Conservation (phyloP, 2,797 vertebrate genomes). For the Petrocephalus schoutedeni region DNA sequence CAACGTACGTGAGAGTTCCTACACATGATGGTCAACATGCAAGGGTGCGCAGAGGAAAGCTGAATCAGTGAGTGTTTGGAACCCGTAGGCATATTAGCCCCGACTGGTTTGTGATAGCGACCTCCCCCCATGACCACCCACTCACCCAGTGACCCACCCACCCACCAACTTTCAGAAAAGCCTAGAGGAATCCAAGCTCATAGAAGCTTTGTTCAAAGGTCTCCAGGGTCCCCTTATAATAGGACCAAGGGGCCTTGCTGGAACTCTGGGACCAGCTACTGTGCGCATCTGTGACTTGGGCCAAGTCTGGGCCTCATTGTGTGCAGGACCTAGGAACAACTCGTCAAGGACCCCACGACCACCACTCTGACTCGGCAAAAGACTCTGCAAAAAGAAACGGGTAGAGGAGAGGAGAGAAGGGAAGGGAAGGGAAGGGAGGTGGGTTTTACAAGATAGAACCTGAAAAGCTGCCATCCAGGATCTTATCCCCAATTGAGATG, state of each 20-base stretch:
- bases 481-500: neutral
- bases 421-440: conserved; percentile 1
- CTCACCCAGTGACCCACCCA: neutral
- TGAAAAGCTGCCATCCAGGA: conserved; percentile 3
- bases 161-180: conserved; percentile 13
- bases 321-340: neutral
- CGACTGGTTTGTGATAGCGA: conserved; percentile 17
- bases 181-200: conserved; percentile 33
- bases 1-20: conserved; percentile 6
- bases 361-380: neutral
- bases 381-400: neutral
- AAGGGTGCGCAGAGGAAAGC: neutral
- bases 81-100: neutral
- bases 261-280: conserved; percentile 13
- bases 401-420: neutral
- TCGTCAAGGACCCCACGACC: neutral
- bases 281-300: neutral
- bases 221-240: conserved; percentile 35
- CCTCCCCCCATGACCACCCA: neutral
- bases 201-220: conserved; percentile 33
- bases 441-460: neutral
- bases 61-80: conserved; percentile 4
- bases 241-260: conserved; percentile 34
- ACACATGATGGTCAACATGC: neutral
- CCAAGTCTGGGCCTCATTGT: neutral